phyloP scores from a whole-genome alignment of 2,888 invertebrate species.

The Agrochola lota region DNA sequence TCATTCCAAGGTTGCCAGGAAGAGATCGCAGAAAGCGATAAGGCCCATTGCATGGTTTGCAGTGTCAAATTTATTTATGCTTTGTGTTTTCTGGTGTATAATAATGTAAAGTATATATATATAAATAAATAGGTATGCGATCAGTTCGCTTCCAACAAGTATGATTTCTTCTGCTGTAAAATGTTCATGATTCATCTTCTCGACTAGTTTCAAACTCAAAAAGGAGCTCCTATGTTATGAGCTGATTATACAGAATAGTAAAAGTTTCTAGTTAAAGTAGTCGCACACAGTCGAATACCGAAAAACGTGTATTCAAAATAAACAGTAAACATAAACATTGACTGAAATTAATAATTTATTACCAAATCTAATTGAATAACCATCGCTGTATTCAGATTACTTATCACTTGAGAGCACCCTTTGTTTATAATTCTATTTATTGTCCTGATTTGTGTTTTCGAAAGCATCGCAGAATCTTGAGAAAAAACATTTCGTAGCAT shows the following conservation, averaged over 20 bases:
- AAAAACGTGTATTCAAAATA: conserved; percentile 8
- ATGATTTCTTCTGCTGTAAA: no score
- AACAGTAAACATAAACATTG: conserved; percentile 8
- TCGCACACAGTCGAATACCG: background rate
- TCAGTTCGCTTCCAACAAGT: background rate
- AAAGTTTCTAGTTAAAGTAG: conserved; percentile 3
- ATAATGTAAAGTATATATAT: no score
- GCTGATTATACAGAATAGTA: background rate
- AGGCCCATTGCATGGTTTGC: no score
- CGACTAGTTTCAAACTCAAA: background rate
- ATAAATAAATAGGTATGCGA: no score
- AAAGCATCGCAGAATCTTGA: background rate
- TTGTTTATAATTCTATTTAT: no score
- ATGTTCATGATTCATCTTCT: background rate
- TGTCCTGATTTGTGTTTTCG: background rate
- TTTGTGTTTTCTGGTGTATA: no score
- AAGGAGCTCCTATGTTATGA: no score
- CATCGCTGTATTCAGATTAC: background rate
- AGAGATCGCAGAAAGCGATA: no score
- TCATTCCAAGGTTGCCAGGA: no score
- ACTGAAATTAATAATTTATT: background rate
- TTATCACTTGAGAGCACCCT: background rate
- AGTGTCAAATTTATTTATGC: no score
- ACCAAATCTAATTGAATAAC: conserved; percentile 7
- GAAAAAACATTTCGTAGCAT: background rate